Conservation (phyloP, 2,113 vertebrate species). For the Bombycilla garrulus region DNA sequence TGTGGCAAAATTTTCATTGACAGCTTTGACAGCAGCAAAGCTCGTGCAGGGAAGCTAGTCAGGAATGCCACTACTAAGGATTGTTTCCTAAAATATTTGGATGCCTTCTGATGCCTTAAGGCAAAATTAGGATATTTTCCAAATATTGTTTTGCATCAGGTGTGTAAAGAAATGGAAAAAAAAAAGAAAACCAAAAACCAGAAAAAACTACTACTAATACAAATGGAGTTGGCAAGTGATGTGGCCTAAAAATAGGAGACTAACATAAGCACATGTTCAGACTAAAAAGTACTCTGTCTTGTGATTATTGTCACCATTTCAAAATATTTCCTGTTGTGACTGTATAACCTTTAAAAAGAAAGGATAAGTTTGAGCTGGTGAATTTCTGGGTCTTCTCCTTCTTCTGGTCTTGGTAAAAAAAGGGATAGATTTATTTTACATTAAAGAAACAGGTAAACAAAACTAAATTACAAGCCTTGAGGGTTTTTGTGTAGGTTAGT, state of each 20-base stretch:
- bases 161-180: neutral
- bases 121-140: neutral
- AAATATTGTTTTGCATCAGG: neutral
- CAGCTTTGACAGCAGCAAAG: neutral
- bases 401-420: neutral
- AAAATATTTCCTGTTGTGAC: conserved; percentile 64
- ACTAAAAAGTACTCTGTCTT: conserved; percentile 23
- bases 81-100: neutral
- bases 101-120: neutral
- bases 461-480: neutral
- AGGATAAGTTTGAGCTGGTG: neutral
- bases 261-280: neutral
- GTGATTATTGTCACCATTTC: conserved; percentile 45
- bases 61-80: neutral
- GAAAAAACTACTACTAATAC: neutral
- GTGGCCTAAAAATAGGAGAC: conserved; percentile 5
- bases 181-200: neutral
- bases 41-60: neutral
- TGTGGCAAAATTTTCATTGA: neutral
- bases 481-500: neutral
- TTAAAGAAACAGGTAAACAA: neutral
- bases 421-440: neutral
- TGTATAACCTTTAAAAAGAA: neutral
- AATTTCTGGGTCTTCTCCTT: neutral
- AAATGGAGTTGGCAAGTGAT: neutral